Conservation (phyloP, 1,140 invertebrate species). For the Drosophila kikkawai region DNA sequence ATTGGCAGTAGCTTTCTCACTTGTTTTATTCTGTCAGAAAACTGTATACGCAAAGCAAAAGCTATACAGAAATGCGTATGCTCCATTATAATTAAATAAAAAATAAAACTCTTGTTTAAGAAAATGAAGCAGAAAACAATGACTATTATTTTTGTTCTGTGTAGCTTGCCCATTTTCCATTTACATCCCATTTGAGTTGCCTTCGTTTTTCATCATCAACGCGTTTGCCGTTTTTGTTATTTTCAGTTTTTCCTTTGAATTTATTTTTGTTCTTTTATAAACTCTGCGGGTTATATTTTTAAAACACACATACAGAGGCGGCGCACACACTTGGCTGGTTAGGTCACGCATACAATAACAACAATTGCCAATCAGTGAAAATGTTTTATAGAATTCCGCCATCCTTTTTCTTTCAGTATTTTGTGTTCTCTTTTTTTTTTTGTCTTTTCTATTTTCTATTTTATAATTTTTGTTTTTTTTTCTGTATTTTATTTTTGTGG, state of each 20-base stretch:
- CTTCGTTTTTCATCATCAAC: conserved; percentile 47
- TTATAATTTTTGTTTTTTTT: conserved; percentile 18
- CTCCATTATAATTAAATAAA: too few relatives aligned
- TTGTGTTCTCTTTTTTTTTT: conserved; percentile 30
- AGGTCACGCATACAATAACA: conserved; percentile 16
- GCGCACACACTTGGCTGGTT: conserved; percentile 21
- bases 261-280: conserved; percentile 80
- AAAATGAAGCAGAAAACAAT: not conserved
- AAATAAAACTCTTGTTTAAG: too few relatives aligned
- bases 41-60: too few relatives aligned
- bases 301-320: conserved; percentile 35
- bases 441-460: conserved; percentile 10
- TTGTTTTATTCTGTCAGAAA: too few relatives aligned
- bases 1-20: too few relatives aligned
- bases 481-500: conserved; percentile 29
- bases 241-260: conserved; percentile 79
- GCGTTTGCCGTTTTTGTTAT: conserved; percentile 73
- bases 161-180: conserved; percentile 18
- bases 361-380: conserved; percentile 57
- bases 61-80: too few relatives aligned
- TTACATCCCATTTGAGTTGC: conserved; percentile 37
- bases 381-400: conserved; percentile 54
- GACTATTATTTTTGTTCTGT: not conserved
- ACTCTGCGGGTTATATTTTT: conserved; percentile 79
- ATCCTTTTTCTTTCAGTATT: conserved; percentile 18